phyloP scores from a whole-genome alignment of 1,140 invertebrate genomes.

The Wasmannia auropunctata region DNA sequence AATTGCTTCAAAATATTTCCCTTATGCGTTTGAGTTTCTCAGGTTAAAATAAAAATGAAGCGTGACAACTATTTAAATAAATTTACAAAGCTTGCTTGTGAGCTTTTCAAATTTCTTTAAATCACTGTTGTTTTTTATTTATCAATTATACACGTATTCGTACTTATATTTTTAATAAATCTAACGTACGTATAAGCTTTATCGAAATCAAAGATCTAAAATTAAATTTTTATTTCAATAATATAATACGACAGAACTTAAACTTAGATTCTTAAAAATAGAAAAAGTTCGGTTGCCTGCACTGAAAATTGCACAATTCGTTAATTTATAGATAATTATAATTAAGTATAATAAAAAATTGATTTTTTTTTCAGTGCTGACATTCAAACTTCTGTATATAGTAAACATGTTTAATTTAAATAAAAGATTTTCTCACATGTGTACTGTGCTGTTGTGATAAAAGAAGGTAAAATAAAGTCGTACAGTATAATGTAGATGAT shows the following conservation, averaged over 20 bases:
- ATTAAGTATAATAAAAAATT: not conserved
- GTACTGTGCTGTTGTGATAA: slow-evolving; percentile 25
- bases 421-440: slow-evolving; percentile 35
- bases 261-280: slow-evolving; percentile 26
- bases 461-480: slow-evolving; percentile 4
- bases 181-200: not conserved
- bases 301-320: slow-evolving; percentile 5
- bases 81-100: not conserved
- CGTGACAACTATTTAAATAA: not conserved
- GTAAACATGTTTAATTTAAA: not conserved
- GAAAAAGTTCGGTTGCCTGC: not conserved
- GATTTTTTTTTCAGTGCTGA: not conserved
- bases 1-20: slow-evolving; percentile 16
- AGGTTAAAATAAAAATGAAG: slow-evolving; percentile 70
- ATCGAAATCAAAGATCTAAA: not conserved
- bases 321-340: not conserved
- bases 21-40: slow-evolving; percentile 11
- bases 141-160: not conserved
- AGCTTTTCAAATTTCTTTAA: not conserved
- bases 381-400: slow-evolving; percentile 24
- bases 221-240: not conserved
- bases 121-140: not conserved
- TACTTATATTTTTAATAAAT: not conserved
- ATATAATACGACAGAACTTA: not conserved
- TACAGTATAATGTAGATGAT: slow-evolving; percentile 33